Evolutionary conservation across 2,888 invertebrate genomes (phyloP).

Genomic region (Drosophila tanythrix): DNA sequence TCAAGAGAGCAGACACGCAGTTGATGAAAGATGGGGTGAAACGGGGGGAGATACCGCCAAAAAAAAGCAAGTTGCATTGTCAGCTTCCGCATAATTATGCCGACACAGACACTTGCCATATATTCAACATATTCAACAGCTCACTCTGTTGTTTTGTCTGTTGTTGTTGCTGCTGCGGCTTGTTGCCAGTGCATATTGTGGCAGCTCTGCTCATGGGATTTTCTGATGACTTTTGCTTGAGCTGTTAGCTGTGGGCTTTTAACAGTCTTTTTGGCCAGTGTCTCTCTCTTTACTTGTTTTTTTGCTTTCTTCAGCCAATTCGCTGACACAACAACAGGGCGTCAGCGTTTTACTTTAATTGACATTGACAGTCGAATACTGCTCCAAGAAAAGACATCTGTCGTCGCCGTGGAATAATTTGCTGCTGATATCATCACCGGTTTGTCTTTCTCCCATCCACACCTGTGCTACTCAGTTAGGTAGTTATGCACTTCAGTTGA

Average conservation of each 20-base stretch:
- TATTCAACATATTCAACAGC: constrained; percentile 26
- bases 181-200: constrained; percentile 51
- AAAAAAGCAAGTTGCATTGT: constrained; percentile 73
- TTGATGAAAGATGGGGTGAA: neutral
- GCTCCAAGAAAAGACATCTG: constrained; percentile 9
- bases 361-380: constrained; percentile 68
- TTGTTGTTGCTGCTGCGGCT: constrained; percentile 25
- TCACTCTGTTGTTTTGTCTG: constrained; percentile 28
- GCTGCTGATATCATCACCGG: constrained; percentile 48
- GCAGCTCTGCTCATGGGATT: constrained; percentile 68
- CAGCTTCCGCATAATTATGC: constrained; percentile 80
- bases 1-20: constrained; percentile 42
- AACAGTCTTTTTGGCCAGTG: constrained; percentile 34
- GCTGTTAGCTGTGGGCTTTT: constrained; percentile 29
- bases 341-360: constrained; percentile 73
- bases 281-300: constrained; percentile 17
- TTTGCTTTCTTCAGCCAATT: constrained; percentile 65
- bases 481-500: constrained; percentile 59
- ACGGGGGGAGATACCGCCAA: neutral
- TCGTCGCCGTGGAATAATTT: constrained; percentile 34
- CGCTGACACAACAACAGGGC: constrained; percentile 72
- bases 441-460: constrained; percentile 22
- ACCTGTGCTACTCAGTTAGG: constrained; percentile 55
- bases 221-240: constrained; percentile 48
- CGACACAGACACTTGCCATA: constrained; percentile 67